Conservation (phyloP, 2,113 vertebrate genomes). For the Oxygymnocypris stewartii region DNA sequence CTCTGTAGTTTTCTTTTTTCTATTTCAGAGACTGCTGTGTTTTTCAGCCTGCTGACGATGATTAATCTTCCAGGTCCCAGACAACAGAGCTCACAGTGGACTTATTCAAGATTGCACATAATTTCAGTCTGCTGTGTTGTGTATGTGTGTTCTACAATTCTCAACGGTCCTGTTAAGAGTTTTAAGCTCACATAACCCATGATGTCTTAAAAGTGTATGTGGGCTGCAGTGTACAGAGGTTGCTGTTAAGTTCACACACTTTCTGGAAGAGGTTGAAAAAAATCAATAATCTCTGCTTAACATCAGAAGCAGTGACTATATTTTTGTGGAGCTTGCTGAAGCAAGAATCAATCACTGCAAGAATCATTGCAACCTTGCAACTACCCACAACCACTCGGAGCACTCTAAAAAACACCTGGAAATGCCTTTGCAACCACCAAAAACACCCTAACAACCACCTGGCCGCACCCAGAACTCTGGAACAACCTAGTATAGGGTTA, state of each 20-base stretch:
- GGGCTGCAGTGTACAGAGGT: constrained; percentile 14
- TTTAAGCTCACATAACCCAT: too few relatives aligned
- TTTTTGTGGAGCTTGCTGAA: not conserved
- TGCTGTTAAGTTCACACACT: not conserved
- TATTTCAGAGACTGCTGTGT: constrained; percentile 20
- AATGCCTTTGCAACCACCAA: too few relatives aligned
- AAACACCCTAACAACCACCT: too few relatives aligned
- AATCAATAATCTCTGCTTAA: constrained; percentile 7
- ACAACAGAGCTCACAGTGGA: constrained; percentile 49
- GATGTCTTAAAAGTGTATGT: constrained; percentile 35
- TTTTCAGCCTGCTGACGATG: constrained; percentile 42
- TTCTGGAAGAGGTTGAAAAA: not conserved
- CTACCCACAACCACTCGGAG: not conserved
- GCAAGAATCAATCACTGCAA: not conserved
- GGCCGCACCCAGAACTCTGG: too few relatives aligned
- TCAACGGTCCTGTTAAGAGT: not conserved
- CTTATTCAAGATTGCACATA: constrained; percentile 33
- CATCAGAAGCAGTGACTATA: not conserved
- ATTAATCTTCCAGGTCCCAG: constrained; percentile 70
- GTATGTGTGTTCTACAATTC: constrained; percentile 23
- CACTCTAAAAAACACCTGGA: too few relatives aligned
- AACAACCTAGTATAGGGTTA: too few relatives aligned
- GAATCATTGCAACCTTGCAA: not conserved
- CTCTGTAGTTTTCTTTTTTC: not conserved
- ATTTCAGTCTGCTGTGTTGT: constrained; percentile 23